Conservation (phyloP, 2,888 invertebrate species). For the Campoplex capitator region DNA sequence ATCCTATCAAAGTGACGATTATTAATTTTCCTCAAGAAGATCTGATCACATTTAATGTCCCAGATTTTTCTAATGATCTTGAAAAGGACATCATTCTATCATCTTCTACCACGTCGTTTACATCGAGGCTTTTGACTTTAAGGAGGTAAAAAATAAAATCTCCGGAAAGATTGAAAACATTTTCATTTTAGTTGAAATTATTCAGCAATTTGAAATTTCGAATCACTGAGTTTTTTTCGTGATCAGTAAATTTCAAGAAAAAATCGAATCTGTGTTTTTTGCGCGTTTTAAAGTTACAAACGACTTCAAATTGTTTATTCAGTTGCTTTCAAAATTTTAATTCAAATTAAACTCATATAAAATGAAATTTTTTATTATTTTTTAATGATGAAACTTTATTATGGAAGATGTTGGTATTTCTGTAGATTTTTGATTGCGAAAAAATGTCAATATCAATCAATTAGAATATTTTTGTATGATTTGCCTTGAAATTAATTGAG, state of each 20-base stretch:
- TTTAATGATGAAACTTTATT: no score
- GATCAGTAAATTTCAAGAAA: neutral
- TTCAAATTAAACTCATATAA: no score
- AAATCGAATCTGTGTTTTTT: neutral
- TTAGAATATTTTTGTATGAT: no score
- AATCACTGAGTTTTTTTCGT: neutral
- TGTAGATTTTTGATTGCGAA: no score
- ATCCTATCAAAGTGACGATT: conserved; percentile 94
- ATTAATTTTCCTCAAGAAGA: conserved; percentile 90
- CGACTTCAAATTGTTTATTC: no score
- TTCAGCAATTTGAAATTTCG: neutral
- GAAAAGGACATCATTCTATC: conserved; percentile 90
- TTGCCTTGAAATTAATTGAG: no score
- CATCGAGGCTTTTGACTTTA: conserved; percentile 96
- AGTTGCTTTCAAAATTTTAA: no score
- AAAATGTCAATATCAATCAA: no score
- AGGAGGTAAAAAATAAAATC: conserved; percentile 86
- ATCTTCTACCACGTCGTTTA: conserved; percentile 91
- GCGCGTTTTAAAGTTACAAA: no score
- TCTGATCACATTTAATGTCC: conserved; percentile 87
- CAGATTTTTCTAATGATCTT: conserved; percentile 94
- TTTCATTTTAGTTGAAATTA: neutral
- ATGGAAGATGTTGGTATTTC: no score
- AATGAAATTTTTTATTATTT: no score
- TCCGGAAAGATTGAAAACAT: neutral